phyloP scores from a whole-genome alignment of 2,888 invertebrate genomes.

The Leucophenga maculata region DNA sequence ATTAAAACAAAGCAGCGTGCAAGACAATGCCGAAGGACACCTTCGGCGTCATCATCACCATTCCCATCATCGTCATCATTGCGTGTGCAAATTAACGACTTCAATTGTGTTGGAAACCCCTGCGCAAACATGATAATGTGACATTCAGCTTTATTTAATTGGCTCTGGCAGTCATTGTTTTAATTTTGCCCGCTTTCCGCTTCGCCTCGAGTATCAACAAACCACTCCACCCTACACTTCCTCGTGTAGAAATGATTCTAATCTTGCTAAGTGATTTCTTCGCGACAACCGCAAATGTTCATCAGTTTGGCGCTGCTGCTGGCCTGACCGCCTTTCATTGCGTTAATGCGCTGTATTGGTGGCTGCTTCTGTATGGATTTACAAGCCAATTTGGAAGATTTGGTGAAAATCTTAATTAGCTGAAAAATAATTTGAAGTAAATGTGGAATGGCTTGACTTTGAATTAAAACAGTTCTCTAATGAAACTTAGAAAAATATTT shows the following conservation, averaged over 20 bases:
- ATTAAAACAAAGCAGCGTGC: conserved; percentile 1
- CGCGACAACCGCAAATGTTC: conserved; percentile 22
- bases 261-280: conserved; percentile 34
- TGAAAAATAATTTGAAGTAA: too few relatives aligned
- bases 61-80: too few relatives aligned
- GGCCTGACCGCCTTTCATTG: background rate
- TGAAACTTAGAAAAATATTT: too few relatives aligned
- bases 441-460: too few relatives aligned
- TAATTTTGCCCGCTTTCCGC: background rate
- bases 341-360: background rate
- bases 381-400: too few relatives aligned
- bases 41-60: background rate
- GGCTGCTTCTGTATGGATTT: background rate
- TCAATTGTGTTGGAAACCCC: background rate
- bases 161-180: background rate
- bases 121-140: conserved; percentile 11
- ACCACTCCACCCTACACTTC: background rate
- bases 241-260: conserved; percentile 19
- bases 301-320: too few relatives aligned
- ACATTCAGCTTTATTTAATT: conserved; percentile 23
- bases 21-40: background rate
- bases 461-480: too few relatives aligned
- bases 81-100: conserved; percentile 5
- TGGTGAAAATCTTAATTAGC: too few relatives aligned
- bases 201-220: background rate